Evolutionary conservation across 2,888 invertebrate species (phyloP), one percentile per base, ranked within the genome.

Genomic region (Zaprionus obscuricornis): DNA sequence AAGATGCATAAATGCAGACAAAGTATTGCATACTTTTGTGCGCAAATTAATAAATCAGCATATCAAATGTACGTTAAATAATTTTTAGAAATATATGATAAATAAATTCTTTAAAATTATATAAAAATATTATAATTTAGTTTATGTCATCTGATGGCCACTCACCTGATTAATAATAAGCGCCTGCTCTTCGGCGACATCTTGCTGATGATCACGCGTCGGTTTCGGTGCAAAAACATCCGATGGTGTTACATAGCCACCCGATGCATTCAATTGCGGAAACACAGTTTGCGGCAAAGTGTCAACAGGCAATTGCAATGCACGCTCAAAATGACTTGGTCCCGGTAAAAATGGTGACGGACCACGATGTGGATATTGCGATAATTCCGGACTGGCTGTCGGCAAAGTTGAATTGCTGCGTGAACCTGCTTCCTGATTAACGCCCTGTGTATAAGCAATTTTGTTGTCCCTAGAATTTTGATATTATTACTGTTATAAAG

Each of bases 281-380:
- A 91, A 92, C 70, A 92, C 92, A 18, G 92, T 92, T 75, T 92
- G 90, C 26, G 92, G 92, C 70, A 92, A 87, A 42, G 89, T 85
- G 49, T 90, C 85, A 57, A 90, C 68, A 2, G 91, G 90, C 56
- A 88, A 67, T 58, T 88, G 85, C 52, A 90, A 54, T 3, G 90
- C 89, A 24, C 87, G 86, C 47, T 89, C 87, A 75, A 90, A 89
- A 31, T 89, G 88, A 14, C 91, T 92, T 1, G 92, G 92, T 70
- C 92, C 92, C 46, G 91, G 91, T 37, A 92, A 90, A 64, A 91
- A 89, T 5, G 93, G 93, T 70, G 93, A 93, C 14, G 92, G 92
- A 17, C 87, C 90, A 59, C 90, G 92, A 90, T 91, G 92, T 50
- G 91, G 92, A 90, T 91, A 92, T 54, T 91, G 91, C 59, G 72